Evolutionary conservation across 1,140 invertebrate genomes (phyloP), one percentile per base, ranked within the genome.

Genomic region (Meteorus sp.): DNA sequence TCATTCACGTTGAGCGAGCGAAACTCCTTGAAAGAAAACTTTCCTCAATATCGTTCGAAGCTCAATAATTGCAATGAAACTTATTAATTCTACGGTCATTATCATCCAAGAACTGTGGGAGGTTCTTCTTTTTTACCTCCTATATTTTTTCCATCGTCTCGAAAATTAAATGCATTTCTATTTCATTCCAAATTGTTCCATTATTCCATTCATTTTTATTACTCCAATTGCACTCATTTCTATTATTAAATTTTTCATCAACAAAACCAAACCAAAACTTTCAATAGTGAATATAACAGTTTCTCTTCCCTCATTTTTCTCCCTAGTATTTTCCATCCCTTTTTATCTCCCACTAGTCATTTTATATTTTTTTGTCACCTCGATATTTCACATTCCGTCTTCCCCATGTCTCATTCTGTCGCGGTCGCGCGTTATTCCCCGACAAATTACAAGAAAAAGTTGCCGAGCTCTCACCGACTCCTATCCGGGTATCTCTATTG

Each of bases 251-350:
- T n/a, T n/a, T n/a, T n/a, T n/a, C n/a, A n/a, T n/a, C n/a, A n/a
- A n/a, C n/a, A n/a, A n/a, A n/a, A n/a, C n/a, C n/a, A n/a, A n/a
- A n/a, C n/a, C n/a, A n/a, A n/a, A n/a, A n/a, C n/a, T n/a, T n/a
- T n/a, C n/a, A n/a, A n/a, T n/a, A n/a, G n/a, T n/a, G n/a, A n/a
- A n/a, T n/a, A n/a, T n/a, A n/a, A n/a, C n/a, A n/a, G n/a, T n/a
- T n/a, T n/a, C n/a, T n/a, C n/a, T n/a, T n/a, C n/a, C n/a, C n/a
- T n/a, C n/a, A n/a, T n/a, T n/a, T n/a, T n/a, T n/a, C n/a, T n/a
- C n/a, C n/a, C n/a, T n/a, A 59, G 64, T 63, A 64, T 63, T 69
- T 66, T 67, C 66, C 64, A 69, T 69, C 66, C 67, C 63, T 62
- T 51, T 59, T 67, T 61, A 61, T 67, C 60, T 48, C 19, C 35